These are phyloP conservation scores for Arrhopalites spinosus DNA, from an alignment of 2,888 invertebrate genomes.

Conservation along the genomic window DNA sequence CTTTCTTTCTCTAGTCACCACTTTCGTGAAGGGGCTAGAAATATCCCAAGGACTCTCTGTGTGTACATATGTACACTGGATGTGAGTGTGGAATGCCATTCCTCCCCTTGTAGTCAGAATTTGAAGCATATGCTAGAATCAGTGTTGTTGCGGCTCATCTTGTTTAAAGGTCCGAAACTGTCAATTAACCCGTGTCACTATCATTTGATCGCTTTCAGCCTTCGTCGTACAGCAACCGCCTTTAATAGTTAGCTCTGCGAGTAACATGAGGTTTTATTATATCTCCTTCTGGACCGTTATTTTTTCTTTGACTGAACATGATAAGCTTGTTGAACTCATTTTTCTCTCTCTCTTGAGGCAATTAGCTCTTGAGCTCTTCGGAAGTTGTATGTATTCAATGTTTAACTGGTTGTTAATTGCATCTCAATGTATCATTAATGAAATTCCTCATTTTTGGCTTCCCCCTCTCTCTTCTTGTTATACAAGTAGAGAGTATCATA, in stretches of 20 bases:
- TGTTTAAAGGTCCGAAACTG: conserved; percentile 43
- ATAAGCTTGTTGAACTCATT: conserved; percentile 22
- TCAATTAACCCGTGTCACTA: conserved; percentile 51
- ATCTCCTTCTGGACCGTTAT: conserved; percentile 9
- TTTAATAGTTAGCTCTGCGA: neutral
- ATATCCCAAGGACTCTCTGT: conserved; percentile 8
- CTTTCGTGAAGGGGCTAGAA: too few species aligned
- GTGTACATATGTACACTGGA: neutral
- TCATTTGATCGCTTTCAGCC: conserved; percentile 49
- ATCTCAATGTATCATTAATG: neutral
- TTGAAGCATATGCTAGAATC: conserved; percentile 30
- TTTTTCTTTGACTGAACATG: neutral
- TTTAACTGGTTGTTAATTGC: conserved; percentile 1
- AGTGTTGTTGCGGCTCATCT: conserved; percentile 37
- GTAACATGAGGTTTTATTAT: conserved; percentile 19
- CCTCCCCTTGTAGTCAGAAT: conserved; percentile 27
- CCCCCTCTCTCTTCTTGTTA: neutral
- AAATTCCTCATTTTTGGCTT: neutral
- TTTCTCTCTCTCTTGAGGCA: conserved; percentile 19
- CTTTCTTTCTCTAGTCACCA: neutral
- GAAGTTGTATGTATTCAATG: conserved; percentile 5
- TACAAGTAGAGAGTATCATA: neutral
- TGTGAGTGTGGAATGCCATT: neutral
- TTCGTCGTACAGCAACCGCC: conserved; percentile 34
- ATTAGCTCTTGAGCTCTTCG: conserved; percentile 35